phyloP scores from a whole-genome alignment of 2,888 invertebrate genomes.

The Tinea semifulvella region DNA sequence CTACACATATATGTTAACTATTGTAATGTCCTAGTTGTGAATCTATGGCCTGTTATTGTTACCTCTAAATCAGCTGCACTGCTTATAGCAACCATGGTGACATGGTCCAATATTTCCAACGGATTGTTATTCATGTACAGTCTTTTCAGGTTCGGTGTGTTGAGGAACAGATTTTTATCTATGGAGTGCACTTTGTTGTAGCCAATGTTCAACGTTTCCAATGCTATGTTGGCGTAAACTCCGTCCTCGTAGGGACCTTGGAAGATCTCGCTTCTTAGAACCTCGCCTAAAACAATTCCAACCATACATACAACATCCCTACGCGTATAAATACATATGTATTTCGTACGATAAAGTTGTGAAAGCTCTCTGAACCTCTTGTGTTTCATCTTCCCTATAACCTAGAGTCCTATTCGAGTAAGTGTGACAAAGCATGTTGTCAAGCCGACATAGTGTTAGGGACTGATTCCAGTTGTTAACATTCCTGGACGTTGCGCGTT shows the following conservation, averaged over 20 bases:
- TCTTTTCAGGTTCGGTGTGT: constrained; percentile 68
- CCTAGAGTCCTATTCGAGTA: too few relatives aligned
- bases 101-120: constrained; percentile 67
- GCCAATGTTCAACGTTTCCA: constrained; percentile 70
- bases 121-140: constrained; percentile 71
- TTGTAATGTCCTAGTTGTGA: too few relatives aligned
- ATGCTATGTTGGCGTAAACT: constrained; percentile 63
- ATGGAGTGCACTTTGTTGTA: constrained; percentile 71
- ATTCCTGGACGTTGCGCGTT: too few relatives aligned
- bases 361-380: background rate
- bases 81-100: constrained; percentile 66
- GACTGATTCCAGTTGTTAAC: too few relatives aligned
- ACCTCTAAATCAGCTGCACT: constrained; percentile 66
- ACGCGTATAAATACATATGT: too few relatives aligned
- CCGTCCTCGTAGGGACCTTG: constrained; percentile 69
- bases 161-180: constrained; percentile 69
- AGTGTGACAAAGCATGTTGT: too few relatives aligned
- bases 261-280: constrained; percentile 70
- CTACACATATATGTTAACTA: too few relatives aligned
- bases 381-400: background rate
- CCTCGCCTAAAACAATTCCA: constrained; percentile 67
- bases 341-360: too few relatives aligned
- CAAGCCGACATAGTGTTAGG: too few relatives aligned
- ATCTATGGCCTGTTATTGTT: too few relatives aligned
- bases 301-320: too few relatives aligned